Base-by-base conservation (phyloP, 2,888 invertebrate genomes). In the Smittia sp. region DNA sequence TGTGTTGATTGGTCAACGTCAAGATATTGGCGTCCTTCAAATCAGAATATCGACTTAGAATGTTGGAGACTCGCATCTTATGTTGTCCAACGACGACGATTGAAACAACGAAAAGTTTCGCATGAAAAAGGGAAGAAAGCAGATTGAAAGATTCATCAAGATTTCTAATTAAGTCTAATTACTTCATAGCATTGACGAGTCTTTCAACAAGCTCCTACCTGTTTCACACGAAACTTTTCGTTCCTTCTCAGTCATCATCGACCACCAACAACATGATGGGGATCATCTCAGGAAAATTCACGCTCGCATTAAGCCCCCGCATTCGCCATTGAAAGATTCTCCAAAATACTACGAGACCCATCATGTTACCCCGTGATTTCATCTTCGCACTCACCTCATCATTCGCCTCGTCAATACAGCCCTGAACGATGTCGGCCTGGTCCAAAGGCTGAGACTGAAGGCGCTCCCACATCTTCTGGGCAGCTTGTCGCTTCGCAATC, bases 11-110 rank as follows among this genome's bases (percentile, higher is more conserved):
- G 77, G 90, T 92, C 83, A 94, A 85, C 79, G 93, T 92, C 77
- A 91, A 88, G 82, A 95, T 92, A 88, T 92, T 93, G 87, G 90
- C 90, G 87, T 92, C 92, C 90, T 93, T 93, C 88, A 92, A 87
- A 84, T 92, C 92, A 83, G 89, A 88, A 85, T 92, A 93, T 80
- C 90, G 90, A 82, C 88, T 87, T 82, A 88, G 88, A 79, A 89
- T 85, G 81, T 87, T 85, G 77, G 82, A 86, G 84, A 88, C 86
- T 85, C 86, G 85, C 79, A 79, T 74, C 70, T 75, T 80, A 82
- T 41, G 46, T 65, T 41, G 46, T 76, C 79, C 4, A n/a, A n/a
- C n/a, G 58, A 15, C 18, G 18, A 58, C 9, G 22, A 27, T 63
- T 25, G 25, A 63, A 32, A 32, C 32, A 32, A 32, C 32, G 32